These are phyloP conservation scores for Ostrea denselamellosa DNA, from an alignment of 1,140 invertebrate genomes.

Conservation along the genomic window DNA sequence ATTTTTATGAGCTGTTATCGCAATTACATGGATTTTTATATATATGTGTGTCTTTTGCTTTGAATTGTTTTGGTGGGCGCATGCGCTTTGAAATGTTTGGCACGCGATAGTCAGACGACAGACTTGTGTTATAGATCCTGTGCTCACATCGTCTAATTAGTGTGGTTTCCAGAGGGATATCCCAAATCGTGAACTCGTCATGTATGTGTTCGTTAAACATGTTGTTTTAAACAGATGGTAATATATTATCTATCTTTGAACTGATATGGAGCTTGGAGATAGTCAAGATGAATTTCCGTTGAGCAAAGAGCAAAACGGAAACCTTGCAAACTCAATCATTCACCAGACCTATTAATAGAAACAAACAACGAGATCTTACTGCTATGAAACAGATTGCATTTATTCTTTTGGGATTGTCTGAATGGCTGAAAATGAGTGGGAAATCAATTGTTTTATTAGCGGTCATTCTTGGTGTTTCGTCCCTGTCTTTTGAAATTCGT, in stretches of 20 bases:
- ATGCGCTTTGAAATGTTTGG: conserved; percentile 25
- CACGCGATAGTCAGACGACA: conserved; percentile 36
- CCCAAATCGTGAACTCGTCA: background rate
- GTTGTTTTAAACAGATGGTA: conserved; percentile 33
- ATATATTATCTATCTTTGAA: conserved; percentile 35
- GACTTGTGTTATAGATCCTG: conserved; percentile 21
- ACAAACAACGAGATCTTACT: conserved; percentile 32
- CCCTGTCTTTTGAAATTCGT: conserved; percentile 16
- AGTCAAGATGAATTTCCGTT: conserved; percentile 32
- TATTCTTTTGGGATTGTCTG: conserved; percentile 26
- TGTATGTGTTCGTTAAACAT: conserved; percentile 35
- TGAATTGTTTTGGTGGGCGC: conserved; percentile 7
- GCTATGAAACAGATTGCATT: conserved; percentile 17
- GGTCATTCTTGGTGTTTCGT: background rate
- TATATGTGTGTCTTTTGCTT: conserved; percentile 14
- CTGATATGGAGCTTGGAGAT: background rate
- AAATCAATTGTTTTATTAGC: background rate
- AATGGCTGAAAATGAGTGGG: conserved; percentile 9
- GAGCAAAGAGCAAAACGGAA: background rate
- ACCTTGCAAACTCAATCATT: conserved; percentile 25
- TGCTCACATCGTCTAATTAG: conserved; percentile 13
- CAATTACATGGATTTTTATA: conserved; percentile 33
- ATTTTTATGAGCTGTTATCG: conserved; percentile 33
- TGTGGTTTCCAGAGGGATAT: conserved; percentile 5
- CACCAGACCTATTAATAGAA: conserved; percentile 15